Base-by-base conservation (phyloP, 2,888 invertebrate genomes). In the Xylophagus ater region DNA sequence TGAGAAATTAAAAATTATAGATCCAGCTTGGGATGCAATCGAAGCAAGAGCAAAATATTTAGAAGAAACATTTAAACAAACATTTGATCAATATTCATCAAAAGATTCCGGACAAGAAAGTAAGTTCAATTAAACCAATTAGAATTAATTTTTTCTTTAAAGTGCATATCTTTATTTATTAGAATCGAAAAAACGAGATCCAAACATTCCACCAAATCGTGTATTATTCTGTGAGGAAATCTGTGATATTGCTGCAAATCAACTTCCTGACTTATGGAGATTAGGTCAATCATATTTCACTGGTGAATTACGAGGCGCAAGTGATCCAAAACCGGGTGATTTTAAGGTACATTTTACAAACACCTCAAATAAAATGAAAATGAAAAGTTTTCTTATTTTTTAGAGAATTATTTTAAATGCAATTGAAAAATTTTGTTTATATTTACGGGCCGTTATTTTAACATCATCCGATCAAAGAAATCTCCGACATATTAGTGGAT, bases 1-100 rank as follows among this genome's bases (percentile, higher is more conserved):
- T 8, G 58, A 64, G 71, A 58, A 58, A 5, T 21, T 60, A 18
- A 55, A 56, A 2, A 58, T 58, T 4, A 86, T 84, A 6, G 96
- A 98, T 66, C 92, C 96, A 2, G 96, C 94, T 0, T 97, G 97
- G 97, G 84, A 88, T 47, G 94, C 93, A 4, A 84, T 98, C 48
- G 75, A 73, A 33, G 80, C 84, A 44, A 81, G 88, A 46, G 82
- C 86, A 44, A 78, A 81, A 37, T 90, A 87, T 64, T 71, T 93
- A 40, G 64, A 65, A 43, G 47, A 52, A 10, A 61, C 62, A 0
- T 64, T 65, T 26, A 60, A 59, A 3, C 56, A 55, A 32, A 58
- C 62, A 0, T 65, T 61, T 39, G 63, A 63, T 17, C 58, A 59
- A 38, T 62, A 58, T 28, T 49, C 55, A 12, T 53, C 53, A 8